A percentile compares a stretch with the other conserved stretches of the same genome.
Evolutionary conservation across 2,888 invertebrate species (phyloP).

Genomic region (Ephialtes manifestator): DNA sequence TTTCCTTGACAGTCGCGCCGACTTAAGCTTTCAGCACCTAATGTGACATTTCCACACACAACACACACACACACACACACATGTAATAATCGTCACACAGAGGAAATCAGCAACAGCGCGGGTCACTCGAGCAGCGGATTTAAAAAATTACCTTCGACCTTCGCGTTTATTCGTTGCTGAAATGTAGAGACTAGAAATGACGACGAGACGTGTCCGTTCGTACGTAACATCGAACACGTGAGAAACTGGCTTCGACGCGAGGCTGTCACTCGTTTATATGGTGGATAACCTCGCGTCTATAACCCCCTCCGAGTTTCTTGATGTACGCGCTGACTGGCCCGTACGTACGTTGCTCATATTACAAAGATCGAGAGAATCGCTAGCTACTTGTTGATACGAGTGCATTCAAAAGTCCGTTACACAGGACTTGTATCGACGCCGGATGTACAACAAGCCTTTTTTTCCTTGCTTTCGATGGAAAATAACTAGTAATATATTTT

Average conservation of each 20-base stretch:
- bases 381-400: neutral
- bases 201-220: neutral
- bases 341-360: neutral
- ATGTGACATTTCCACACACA: neutral
- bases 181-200: neutral
- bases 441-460: neutral
- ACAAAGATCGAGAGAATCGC: conserved; percentile 12
- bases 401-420: conserved; percentile 5
- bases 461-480: neutral
- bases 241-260: conserved; percentile 41
- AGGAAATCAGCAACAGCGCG: neutral
- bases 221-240: conserved; percentile 30
- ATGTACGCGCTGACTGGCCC: conserved; percentile 34
- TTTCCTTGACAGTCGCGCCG: conserved; percentile 43
- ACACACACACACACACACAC: neutral
- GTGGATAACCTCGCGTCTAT: conserved; percentile 60
- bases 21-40: neutral
- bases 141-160: conserved; percentile 36
- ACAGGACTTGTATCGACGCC: neutral
- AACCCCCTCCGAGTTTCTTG: conserved; percentile 52
- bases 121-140: neutral
- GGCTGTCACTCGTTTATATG: conserved; percentile 51
- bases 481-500: too few relatives aligned
- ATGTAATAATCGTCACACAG: conserved; percentile 23
- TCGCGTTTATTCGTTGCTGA: conserved; percentile 16